Evolutionary conservation across 1,140 invertebrate species (phyloP), one percentile per base, ranked within the genome.

Genomic region (Vollenhovia emeryi): DNA sequence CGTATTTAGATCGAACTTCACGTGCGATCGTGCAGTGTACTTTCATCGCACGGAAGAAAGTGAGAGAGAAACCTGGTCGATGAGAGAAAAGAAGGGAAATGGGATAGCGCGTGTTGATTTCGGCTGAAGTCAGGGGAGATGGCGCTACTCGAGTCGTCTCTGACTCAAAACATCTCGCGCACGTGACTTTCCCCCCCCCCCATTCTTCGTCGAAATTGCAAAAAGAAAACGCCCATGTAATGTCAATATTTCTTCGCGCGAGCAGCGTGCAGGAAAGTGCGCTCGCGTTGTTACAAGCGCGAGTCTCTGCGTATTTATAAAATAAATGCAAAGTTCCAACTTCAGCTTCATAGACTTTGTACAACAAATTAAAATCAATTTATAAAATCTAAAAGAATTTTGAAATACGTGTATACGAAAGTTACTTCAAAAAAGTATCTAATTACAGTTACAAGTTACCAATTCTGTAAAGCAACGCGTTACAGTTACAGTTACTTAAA

Each of bases 11-110:
- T 89, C 87, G 91, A 89, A 91, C 74, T 85, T 86, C 87, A 89
- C 88, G 89, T 85, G 87, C 89, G 87, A 86, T 92, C 88, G 91
- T 62, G 91, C 90, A 92, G 91, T 90, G 91, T 87, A 93, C 93
- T 93, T 93, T 93, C 91, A 87, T 91, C 89, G 93, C 64, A 75
- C 45, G 86, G 87, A 91, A 88, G 91, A 93, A 93, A 93, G 92
- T 91, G 91, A 91, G 86, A 86, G 87, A 90, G 86, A 79, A 80
- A 86, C 88, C 90, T 84, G 50, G 40, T 80, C 75, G 85, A 50
- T 50, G 82, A 86, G 87, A 87, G 86, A 68, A 62, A 88, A 85
- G 85, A 50, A 88, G 11, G 50, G 55, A 86, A 69, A 82, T 73
- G 85, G 50, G 43, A 27, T 52, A 6, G n/a, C 62, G 78, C 78